phyloP scores from a whole-genome alignment of 2,113 vertebrate species.

The Pyxicephalus adspersus region DNA sequence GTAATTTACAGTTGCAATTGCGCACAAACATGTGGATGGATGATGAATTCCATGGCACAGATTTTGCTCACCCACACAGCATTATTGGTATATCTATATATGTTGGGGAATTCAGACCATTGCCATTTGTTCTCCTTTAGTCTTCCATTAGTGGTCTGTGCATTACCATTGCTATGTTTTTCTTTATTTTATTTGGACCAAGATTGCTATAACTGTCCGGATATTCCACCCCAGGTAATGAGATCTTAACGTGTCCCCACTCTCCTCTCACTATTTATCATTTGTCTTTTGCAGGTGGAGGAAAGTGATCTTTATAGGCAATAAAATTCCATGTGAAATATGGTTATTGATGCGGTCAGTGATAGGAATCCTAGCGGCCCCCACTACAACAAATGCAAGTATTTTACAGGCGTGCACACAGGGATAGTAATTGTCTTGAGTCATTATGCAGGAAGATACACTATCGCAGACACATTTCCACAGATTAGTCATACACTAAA shows the following conservation, averaged over 20 bases:
- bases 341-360: neutral
- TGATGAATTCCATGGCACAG: too few species aligned
- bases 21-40: too few species aligned
- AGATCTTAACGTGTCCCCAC: constrained; percentile 42
- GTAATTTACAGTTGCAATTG: too few species aligned
- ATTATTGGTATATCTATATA: too few species aligned
- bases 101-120: too few species aligned
- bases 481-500: neutral
- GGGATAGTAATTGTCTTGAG: neutral
- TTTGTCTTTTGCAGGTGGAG: constrained; percentile 35
- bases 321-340: constrained; percentile 37
- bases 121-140: too few species aligned
- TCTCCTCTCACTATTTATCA: constrained; percentile 26
- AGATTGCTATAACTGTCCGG: neutral
- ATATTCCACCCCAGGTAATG: constrained; percentile 14
- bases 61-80: too few species aligned
- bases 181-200: too few species aligned
- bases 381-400: neutral
- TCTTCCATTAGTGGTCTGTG: too few species aligned
- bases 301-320: constrained; percentile 20
- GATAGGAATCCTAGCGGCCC: neutral
- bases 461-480: neutral
- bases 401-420: neutral
- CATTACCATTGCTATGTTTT: too few species aligned
- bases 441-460: neutral